phyloP scores from a whole-genome alignment of 2,113 vertebrate genomes.

The Nycticorax nycticorax region DNA sequence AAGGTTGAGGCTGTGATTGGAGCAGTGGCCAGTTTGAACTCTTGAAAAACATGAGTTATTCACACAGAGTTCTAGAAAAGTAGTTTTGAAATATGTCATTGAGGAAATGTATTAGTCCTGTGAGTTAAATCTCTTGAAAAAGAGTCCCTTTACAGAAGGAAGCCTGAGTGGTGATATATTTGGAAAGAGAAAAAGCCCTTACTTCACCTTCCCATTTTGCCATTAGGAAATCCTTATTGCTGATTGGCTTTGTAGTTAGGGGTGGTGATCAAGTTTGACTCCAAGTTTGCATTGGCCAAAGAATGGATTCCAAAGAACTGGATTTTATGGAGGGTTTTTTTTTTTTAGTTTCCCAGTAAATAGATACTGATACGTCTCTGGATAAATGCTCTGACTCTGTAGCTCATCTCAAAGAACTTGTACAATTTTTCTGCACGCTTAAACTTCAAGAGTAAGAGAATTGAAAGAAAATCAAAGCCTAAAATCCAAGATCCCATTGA shows the following conservation, averaged over 20 bases:
- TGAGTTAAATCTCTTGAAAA: background rate
- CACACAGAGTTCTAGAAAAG: background rate
- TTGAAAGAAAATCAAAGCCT: background rate
- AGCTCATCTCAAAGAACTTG: background rate
- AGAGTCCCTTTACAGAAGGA: background rate
- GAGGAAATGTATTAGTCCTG: background rate
- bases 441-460: background rate
- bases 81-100: background rate
- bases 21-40: background rate
- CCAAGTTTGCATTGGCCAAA: background rate
- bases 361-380: background rate
- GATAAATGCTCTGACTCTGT: background rate
- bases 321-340: background rate
- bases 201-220: background rate
- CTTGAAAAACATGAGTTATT: background rate
- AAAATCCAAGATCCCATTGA: background rate
- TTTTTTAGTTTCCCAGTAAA: background rate
- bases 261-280: background rate
- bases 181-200: background rate
- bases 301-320: background rate
- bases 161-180: background rate
- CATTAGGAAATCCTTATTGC: background rate
- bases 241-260: background rate
- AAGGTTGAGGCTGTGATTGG: background rate
- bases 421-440: background rate